Base-by-base conservation (phyloP, 2,113 vertebrate genomes). In the Xiphophorus couchianus region DNA sequence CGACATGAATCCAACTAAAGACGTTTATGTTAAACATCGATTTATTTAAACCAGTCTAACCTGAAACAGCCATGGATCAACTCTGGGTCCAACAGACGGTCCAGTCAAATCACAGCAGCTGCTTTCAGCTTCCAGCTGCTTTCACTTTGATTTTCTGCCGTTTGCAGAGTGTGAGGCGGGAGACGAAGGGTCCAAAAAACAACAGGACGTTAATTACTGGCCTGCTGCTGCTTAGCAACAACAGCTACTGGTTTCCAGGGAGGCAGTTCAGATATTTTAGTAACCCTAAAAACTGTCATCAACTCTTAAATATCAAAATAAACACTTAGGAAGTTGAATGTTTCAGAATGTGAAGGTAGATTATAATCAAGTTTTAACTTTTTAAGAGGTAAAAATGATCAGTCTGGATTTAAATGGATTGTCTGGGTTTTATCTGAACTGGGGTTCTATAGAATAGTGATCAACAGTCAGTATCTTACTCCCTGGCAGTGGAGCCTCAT, bases 1-100 rank as follows among this genome's bases (percentile, higher is more conserved):
- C 76, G 81, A 9, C 66, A 66, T 75, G 27, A 73, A 78, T 81
- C 4, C 54, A 66, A 86, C 63, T 69, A 17, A 54, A 61, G 35
- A 29, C 0, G 2, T 54, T 72, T 69, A 51, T 29, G 17, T 72
- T 58, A 58, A 71, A 54, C 27, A 48, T 48, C 15, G 15, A 15
- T 48, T 48, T 17, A 48, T 33, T 11, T 79, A 69, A 58, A 17
- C 28, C 63, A 30, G 64, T 31, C 2, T n/a, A 58, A 14, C 62
- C 33, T 0, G 37, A 79, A 81, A 73, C 0, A 79, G 10, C 35
- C 10, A 0, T 11, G 35, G 35, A 37, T 37, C 35, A 37, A 37
- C 35, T 33, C 31, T 2, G 35, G 35, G 35, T 37, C 35, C 35
- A 37, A n/a, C 25, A 58, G 51, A 58, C 22, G 10, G 51, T 11